Evolutionary conservation across 2,797 vertebrate species (phyloP), one percentile per base, ranked within the genome.

Genomic region (Etheostoma nigrum): DNA sequence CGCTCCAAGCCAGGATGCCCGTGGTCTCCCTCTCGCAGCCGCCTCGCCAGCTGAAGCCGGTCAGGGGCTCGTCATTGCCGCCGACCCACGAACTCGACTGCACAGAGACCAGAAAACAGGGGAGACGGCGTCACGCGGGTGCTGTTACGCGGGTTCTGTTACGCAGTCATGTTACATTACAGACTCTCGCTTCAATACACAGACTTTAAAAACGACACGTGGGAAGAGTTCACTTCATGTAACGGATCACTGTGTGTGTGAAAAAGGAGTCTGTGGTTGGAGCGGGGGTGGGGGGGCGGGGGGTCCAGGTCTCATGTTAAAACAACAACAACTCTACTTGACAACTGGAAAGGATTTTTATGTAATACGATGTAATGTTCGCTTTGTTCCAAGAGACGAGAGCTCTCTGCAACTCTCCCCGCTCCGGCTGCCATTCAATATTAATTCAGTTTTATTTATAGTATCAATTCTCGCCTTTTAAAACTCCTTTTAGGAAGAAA

Each of bases 11-110:
- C 93, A 97, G 97, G 87, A 99, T 99, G 78, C 97, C 97, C 2
- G 97, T 98, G 62, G 97, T 99, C 91, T 99, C 97, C 74, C 97
- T 89, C 80, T 99, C 97, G 45, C 97, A 99, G 81, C 97, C 97
- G 6, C 97, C 97, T 76, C 97, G 93, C 97, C 97, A 99, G 0
- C 95, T 96, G 90, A 99, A 99, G 68, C 97, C 97, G 0, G 96
- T 98, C 86, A 99, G 85, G 2, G 97, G 97, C 59, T 97, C 96
- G 0, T 95, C 94, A 77, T 91, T 93, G 55, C 95, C 95, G 81
- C 97, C 97, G 82, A 98, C 92, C 97, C 97, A 99, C 72, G 72
- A 90, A 19, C 36, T 53, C 1, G 90, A 87, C 93, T 95, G 82
- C 0, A 69, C 53, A 25, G 13, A 16, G 23, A 75, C n/a, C 16